Evolutionary conservation across 2,113 vertebrate genomes (phyloP), one percentile per base, ranked within the genome.

Genomic region (Cryptotis parvus): DNA sequence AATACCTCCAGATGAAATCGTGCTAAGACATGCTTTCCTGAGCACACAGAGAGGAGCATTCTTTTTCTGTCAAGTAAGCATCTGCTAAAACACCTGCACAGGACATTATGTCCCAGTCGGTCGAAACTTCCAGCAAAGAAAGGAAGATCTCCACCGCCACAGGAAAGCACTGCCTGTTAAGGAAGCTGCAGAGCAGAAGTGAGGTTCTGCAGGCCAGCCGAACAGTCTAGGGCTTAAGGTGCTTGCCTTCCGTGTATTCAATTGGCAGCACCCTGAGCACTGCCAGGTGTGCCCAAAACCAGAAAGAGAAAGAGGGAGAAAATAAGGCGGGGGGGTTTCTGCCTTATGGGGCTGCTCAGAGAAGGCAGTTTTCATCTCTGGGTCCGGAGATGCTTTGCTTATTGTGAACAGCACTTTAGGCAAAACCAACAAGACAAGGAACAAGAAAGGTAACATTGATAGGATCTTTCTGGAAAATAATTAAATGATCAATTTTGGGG

Each of bases 1-100:
- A 33, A 86, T 68, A 91, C 72, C n/a, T 20, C 87, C 55, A 88
- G 45, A 85, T 45, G 90, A 63, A 76, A 85, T 61, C 49, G 61
- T 79, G 49, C 20, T 55, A 73, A 39, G 61, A 41, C 20, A 45
- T 72, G 18, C 43, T 24, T 84, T 88, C 70, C 43, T 31, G 77
- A 4, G 8, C 69, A 90, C 87, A 77, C 26, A 29, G 22, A 76
- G 85, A 89, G n/a, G n/a, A 15, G 22, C 72, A 18, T n/a, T n/a
- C 45, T 72, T 92, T 85, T 90, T 63, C 49, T 45, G 61, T 43
- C 45, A 75, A 81, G 10, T n/a, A 68, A 61, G 27, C 33, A 69
- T 33, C 85, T 87, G 63, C 49, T 87, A 92, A n/a, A 91, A 78
- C 69, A 74, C 52, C 72, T 39, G 6, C 39, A 80, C 8, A 68